Base-by-base conservation (phyloP, 2,113 vertebrate genomes). In the Struthidea cinerea region DNA sequence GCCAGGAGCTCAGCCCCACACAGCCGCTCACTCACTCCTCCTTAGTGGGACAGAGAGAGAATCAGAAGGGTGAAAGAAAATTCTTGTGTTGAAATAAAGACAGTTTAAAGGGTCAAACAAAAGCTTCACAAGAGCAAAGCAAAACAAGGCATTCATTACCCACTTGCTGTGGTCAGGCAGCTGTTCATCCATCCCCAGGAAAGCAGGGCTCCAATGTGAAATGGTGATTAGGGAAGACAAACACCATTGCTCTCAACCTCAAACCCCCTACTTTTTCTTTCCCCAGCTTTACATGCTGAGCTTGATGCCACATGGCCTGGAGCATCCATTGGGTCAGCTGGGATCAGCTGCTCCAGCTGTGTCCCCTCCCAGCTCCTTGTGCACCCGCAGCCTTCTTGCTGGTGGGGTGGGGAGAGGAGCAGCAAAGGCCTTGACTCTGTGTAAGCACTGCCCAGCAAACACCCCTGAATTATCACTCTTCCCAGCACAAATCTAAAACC, bases 401-500 rank as follows among this genome's bases (percentile, higher is more conserved):
- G 47, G 17, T 7, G 22, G 26, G 26, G 14, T 23, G 46, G 12
- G 10, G 20, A 55, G n/a, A 53, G 35, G 35, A 42, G 13, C 41
- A 60, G 53, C 22, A 61, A 74, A 61, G 30, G n/a, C 27, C 7
- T 33, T 13, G 8, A 3, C 30, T n/a, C 64, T 35, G 44, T 74
- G 33, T 37, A 23, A 55, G 35, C 35, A 10, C 13, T 47, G 13
- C 19, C 16, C 46, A 42, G 46, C 18, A 73, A 85, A 24, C 46
- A 42, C 4, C 18, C 8, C n/a, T 0, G 0, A 61, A 23, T 30
- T 21, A 68, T 2, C 68, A 10, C 27, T 18, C 53, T 15, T 47
- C 56, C 37, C 53, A 80, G 47, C 22, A 68, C 41, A 75, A 55
- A 81, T 5, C 55, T 27, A 18, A 61, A 68, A 21, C 16, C 63